phyloP scores from a whole-genome alignment of 2,888 invertebrate genomes.

The Ophioninae sp. region DNA sequence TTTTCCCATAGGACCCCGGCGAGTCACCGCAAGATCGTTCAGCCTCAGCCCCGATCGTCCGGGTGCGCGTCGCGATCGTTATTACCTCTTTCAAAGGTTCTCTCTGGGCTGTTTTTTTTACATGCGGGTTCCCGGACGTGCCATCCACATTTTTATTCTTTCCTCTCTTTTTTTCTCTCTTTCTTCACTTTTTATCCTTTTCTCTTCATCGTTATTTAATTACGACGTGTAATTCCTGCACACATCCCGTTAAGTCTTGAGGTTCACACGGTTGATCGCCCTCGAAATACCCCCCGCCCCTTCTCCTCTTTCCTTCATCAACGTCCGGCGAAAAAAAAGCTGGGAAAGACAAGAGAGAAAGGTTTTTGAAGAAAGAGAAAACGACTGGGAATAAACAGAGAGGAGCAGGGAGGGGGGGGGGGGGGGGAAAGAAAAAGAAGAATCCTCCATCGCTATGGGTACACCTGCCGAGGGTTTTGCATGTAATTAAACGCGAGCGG shows the following conservation, averaged over 20 bases:
- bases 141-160: slow-evolving; percentile 28
- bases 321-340: slow-evolving; percentile 5
- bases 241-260: slow-evolving; percentile 8
- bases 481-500: slow-evolving; percentile 57
- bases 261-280: slow-evolving; percentile 60
- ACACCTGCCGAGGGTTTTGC: slow-evolving; percentile 59
- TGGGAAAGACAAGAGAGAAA: background rate
- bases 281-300: background rate
- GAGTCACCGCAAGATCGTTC: slow-evolving; percentile 24
- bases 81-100: slow-evolving; percentile 10
- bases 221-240: slow-evolving; percentile 20
- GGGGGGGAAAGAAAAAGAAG: slow-evolving; percentile 31
- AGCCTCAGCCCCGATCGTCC: slow-evolving; percentile 38
- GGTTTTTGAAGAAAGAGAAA: background rate
- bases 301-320: slow-evolving; percentile 17
- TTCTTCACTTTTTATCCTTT: background rate
- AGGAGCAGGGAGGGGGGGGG: background rate
- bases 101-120: background rate
- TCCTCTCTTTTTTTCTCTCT: slow-evolving; percentile 3
- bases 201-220: slow-evolving; percentile 16
- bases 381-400: background rate
- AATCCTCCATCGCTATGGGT: slow-evolving; percentile 48
- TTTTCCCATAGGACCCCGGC: slow-evolving; percentile 23
- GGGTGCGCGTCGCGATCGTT: slow-evolving; percentile 46
- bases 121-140: slow-evolving; percentile 58